Evolutionary conservation across 2,888 invertebrate species (phyloP).

Genomic region (Synanthedon tipuliformis): DNA sequence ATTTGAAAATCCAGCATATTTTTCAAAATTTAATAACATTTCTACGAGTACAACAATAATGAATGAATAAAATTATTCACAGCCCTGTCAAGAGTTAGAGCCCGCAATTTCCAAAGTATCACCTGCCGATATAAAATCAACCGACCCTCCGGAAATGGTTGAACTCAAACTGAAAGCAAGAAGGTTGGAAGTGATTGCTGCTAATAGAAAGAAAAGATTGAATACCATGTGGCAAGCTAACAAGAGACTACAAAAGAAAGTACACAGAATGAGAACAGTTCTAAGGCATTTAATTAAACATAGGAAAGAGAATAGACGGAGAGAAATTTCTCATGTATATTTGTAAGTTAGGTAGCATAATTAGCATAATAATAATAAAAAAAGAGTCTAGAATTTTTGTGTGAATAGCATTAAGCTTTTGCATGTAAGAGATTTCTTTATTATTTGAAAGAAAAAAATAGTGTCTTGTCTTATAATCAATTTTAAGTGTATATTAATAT

Average conservation of each 20-base stretch:
- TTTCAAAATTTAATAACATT: no score
- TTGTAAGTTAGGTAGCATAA: no score
- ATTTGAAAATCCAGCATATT: no score
- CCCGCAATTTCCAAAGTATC: conserved; percentile 32
- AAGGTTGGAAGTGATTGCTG: conserved; percentile 39
- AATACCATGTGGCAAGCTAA: conserved; percentile 40
- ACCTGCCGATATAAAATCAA: conserved; percentile 26
- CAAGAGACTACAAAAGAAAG: conserved; percentile 27
- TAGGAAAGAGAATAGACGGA: conserved; percentile 12
- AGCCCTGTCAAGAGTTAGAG: conserved; percentile 39
- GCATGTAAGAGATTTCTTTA: no score
- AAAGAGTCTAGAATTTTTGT: no score
- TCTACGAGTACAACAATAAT: background rate
- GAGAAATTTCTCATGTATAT: no score
- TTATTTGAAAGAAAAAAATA: no score
- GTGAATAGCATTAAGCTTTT: no score
- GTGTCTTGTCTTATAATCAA: no score
- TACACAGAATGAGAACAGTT: conserved; percentile 33
- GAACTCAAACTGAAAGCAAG: conserved; percentile 39
- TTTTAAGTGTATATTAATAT: no score
- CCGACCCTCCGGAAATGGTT: conserved; percentile 39
- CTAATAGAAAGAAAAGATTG: conserved; percentile 33
- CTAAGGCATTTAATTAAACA: conserved; percentile 39
- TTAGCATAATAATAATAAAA: no score
- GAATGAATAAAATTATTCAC: conserved; percentile 10